These are phyloP conservation scores for Peromyscus polionotus DNA, from an alignment of 2,113 vertebrate species.

Conservation along the genomic window DNA sequence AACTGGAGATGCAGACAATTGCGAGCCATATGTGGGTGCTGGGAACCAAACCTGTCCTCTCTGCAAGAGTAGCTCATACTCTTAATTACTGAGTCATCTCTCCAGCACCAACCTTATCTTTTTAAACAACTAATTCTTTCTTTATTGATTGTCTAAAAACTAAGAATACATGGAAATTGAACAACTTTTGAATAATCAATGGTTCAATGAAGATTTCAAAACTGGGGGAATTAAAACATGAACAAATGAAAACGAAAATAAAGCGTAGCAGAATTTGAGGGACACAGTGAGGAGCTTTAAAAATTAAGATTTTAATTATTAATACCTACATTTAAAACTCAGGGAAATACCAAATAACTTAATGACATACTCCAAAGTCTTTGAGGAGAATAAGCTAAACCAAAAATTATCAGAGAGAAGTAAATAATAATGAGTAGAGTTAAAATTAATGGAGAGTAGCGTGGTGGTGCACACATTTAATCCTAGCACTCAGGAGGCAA, in stretches of 20 bases:
- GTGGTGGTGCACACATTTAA: background rate
- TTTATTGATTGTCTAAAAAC: background rate
- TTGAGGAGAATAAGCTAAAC: background rate
- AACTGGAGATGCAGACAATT: background rate
- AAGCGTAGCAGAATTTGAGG: background rate
- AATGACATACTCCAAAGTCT: background rate
- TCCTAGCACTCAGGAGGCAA: background rate
- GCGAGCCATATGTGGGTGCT: background rate
- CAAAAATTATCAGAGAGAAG: background rate
- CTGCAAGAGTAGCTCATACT: background rate
- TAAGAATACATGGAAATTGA: background rate
- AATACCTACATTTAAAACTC: background rate
- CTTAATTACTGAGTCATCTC: background rate
- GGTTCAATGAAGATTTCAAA: background rate
- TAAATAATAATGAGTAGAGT: background rate
- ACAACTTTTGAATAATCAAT: background rate
- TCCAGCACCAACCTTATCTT: background rate
- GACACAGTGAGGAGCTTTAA: background rate
- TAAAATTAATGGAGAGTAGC: background rate
- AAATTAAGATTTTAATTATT: background rate
- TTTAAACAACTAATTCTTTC: background rate
- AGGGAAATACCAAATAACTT: background rate
- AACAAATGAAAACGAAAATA: background rate
- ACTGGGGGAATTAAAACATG: background rate
- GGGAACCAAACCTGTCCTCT: background rate